These are phyloP conservation scores for Cyrtodaria siliqua DNA, from an alignment of 2,888 invertebrate genomes.

Conservation along the genomic window DNA sequence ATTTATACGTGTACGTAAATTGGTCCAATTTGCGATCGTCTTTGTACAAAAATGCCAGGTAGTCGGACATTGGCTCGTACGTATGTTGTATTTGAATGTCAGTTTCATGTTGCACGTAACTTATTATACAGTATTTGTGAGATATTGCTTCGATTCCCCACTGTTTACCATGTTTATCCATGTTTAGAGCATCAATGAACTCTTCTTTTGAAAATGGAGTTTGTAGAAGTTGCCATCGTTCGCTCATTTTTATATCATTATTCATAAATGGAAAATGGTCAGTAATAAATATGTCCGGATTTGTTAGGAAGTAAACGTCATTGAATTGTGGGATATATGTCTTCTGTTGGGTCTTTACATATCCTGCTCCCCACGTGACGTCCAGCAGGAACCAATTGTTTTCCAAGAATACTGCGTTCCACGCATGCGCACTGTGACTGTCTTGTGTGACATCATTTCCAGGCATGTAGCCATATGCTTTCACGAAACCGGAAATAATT, in stretches of 20 bases:
- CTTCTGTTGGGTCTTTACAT: constrained; percentile 48
- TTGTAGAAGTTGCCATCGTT: constrained; percentile 40
- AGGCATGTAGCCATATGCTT: constrained; percentile 61
- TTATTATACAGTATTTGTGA: constrained; percentile 33
- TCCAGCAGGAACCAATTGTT: constrained; percentile 69
- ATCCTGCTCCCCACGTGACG: constrained; percentile 64
- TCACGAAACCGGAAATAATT: constrained; percentile 61
- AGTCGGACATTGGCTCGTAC: too few species aligned
- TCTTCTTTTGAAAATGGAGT: constrained; percentile 25
- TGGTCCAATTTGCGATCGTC: constrained; percentile 40
- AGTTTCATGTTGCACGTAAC: constrained; percentile 34
- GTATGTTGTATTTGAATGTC: constrained; percentile 46
- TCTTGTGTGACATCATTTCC: constrained; percentile 53
- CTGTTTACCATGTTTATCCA: too few species aligned
- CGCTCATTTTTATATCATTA: too few species aligned
- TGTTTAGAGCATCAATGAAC: constrained; percentile 30
- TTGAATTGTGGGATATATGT: constrained; percentile 44
- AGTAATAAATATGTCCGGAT: constrained; percentile 45
- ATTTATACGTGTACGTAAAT: constrained; percentile 43
- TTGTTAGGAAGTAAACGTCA: constrained; percentile 46
- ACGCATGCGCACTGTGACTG: constrained; percentile 59
- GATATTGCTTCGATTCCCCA: constrained; percentile 42
- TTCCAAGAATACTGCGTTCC: constrained; percentile 69
- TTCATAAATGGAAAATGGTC: constrained; percentile 56
- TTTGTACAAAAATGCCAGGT: constrained; percentile 45